Conservation (phyloP, 2,888 invertebrate species). For the Tinea pellionella region DNA sequence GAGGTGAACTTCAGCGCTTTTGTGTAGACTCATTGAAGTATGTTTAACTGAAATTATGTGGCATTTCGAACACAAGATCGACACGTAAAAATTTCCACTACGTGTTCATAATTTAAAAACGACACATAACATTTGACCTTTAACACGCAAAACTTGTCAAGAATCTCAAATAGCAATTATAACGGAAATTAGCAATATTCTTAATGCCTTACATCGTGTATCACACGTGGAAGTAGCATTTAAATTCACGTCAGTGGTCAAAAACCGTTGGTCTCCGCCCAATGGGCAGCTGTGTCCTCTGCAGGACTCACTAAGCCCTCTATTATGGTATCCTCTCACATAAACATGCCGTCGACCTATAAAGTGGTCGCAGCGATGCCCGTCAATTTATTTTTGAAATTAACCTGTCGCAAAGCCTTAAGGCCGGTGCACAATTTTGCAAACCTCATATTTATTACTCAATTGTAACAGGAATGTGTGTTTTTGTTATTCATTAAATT, state of each 20-base stretch:
- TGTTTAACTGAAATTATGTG: too few relatives aligned
- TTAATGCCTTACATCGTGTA: not conserved
- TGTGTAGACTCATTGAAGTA: too few relatives aligned
- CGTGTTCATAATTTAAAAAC: too few relatives aligned
- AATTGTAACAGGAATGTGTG: not conserved
- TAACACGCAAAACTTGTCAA: not conserved
- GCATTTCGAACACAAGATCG: too few relatives aligned
- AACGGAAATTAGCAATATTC: not conserved
- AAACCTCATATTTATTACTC: slow-evolving; percentile 22
- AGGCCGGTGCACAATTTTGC: slow-evolving; percentile 28
- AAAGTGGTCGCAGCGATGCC: slow-evolving; percentile 20
- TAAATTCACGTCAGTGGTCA: slow-evolving; percentile 40
- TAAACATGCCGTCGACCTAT: slow-evolving; percentile 40
- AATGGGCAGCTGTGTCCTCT: slow-evolving; percentile 43
- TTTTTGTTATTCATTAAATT: not conserved
- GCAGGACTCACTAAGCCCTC: slow-evolving; percentile 42
- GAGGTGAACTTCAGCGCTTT: too few relatives aligned
- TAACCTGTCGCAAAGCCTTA: slow-evolving; percentile 60
- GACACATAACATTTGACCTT: too few relatives aligned
- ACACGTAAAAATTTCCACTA: too few relatives aligned
- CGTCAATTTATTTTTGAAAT: slow-evolving; percentile 63
- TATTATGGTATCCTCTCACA: slow-evolving; percentile 39
- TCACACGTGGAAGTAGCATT: slow-evolving; percentile 2
- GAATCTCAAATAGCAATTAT: not conserved
- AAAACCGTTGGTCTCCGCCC: slow-evolving; percentile 47